Conservation (phyloP, 1,140 invertebrate genomes). For the Formica selysi region DNA sequence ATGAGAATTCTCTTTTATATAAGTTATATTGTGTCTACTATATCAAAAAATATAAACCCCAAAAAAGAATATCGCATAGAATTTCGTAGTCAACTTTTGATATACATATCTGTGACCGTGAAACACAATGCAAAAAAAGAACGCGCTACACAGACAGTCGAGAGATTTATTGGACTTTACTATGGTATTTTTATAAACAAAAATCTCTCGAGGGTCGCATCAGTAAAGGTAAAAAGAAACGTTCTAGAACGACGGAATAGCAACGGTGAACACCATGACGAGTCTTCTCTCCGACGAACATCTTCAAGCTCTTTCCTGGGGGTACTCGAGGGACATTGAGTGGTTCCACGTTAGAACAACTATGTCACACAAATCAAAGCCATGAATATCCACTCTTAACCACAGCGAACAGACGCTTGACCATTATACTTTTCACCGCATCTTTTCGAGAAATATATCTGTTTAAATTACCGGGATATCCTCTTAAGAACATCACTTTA, state of each 20-base stretch:
- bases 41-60: background rate
- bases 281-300: constrained; percentile 17
- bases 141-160: background rate
- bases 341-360: constrained; percentile 57
- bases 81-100: constrained; percentile 26
- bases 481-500: background rate
- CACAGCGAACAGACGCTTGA: background rate
- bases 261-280: constrained; percentile 24
- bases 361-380: constrained; percentile 62
- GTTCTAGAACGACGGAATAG: background rate
- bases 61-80: background rate
- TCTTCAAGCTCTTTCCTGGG: constrained; percentile 35
- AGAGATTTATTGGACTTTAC: constrained; percentile 42
- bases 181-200: constrained; percentile 45
- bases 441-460: constrained; percentile 15
- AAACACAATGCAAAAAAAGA: constrained; percentile 15
- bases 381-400: constrained; percentile 48
- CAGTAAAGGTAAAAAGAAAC: background rate
- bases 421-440: constrained; percentile 13
- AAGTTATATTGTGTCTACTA: background rate
- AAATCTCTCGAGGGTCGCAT: constrained; percentile 15
- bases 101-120: background rate
- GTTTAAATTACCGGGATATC: constrained; percentile 2
- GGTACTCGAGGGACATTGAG: constrained; percentile 57
- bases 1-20: background rate